Evolutionary conservation across 2,888 invertebrate species (phyloP), one percentile per base, ranked within the genome.

Genomic region (Harpagoxenus sublaevis): DNA sequence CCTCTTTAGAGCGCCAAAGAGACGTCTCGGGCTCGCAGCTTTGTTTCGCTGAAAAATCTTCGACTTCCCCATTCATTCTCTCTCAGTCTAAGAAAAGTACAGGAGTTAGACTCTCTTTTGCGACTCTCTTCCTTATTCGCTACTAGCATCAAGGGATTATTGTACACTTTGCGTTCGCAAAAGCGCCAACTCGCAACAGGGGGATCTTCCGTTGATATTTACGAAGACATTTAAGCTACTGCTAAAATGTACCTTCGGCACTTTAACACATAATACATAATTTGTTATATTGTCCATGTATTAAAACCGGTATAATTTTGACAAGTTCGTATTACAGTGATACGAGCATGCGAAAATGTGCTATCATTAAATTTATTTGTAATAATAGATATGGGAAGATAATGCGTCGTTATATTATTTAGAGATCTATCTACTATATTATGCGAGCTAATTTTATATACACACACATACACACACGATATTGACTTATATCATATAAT

Each of bases 101-200:
- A 85, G 84, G 84, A 89, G 83, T 84, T 57, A 63, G 81, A 86
- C 82, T 82, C 85, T 88, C 86, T 48, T 89, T 88, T 84, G 86
- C 86, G 84, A 62, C 86, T 85, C 86, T 84, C 85, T 84, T 87
- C 73, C 87, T 87, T 90, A 91, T 90, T 92, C 89, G 86, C 90
- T 89, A 87, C 90, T 90, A 85, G 74, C 87, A 89, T 89, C 88
- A 86, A 91, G 88, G 89, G 87, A 92, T 92, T 91, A 91, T 90
- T 88, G 88, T 82, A 81, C 53, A 63, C 62, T 53, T 55, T 68
- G 55, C 60, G 77, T 73, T 71, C 12, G 23, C 62, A n/a, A 39
- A 81, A 73, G 62, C 31, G 8, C 68, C 68, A 63, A 18, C 68
- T n/a, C 51, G 31, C 9, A 51, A 57, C 12, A 57, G 23, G 10